Evolutionary conservation across 2,113 vertebrate species (phyloP).

Genomic region (Maccullochella peelii): DNA sequence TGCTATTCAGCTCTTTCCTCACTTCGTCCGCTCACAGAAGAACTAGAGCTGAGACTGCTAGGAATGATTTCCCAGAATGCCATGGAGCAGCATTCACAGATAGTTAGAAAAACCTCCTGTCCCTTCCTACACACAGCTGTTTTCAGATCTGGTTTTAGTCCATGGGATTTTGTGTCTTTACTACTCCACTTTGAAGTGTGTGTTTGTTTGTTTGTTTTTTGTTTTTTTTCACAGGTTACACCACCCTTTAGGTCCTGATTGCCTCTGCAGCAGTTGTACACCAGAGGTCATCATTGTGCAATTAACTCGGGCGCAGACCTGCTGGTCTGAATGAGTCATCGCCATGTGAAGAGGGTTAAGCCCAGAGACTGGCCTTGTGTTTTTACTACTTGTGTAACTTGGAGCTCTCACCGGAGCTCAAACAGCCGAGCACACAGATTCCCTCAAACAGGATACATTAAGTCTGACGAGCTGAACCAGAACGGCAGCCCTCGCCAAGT

Average conservation of each 20-base stretch:
- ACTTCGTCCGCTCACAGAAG: constrained; percentile 46
- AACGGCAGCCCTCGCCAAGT: constrained; percentile 6
- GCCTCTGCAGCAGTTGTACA: constrained; percentile 46
- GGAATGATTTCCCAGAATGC: constrained; percentile 40
- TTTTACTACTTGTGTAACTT: constrained; percentile 67
- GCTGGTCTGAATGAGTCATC: constrained; percentile 69
- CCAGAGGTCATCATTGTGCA: constrained; percentile 69
- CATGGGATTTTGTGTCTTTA: background rate
- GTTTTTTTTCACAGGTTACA: background rate
- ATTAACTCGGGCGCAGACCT: constrained; percentile 1
- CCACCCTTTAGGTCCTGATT: background rate
- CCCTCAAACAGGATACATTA: constrained; percentile 8
- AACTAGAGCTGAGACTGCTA: constrained; percentile 41
- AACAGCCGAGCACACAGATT: constrained; percentile 18
- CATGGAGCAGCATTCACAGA: background rate
- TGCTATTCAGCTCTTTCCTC: constrained; percentile 73
- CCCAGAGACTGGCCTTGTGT: constrained; percentile 56
- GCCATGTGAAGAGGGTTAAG: constrained; percentile 76
- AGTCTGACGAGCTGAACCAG: constrained; percentile 15
- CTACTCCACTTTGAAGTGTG: background rate
- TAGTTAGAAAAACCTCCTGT: background rate
- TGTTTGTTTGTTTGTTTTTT: no score
- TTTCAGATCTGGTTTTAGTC: background rate
- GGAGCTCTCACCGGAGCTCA: constrained; percentile 35
- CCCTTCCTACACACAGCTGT: background rate